Evolutionary conservation across 2,888 invertebrate species (phyloP), one percentile per base, ranked within the genome.

Genomic region (Phaedon cochleariae): DNA sequence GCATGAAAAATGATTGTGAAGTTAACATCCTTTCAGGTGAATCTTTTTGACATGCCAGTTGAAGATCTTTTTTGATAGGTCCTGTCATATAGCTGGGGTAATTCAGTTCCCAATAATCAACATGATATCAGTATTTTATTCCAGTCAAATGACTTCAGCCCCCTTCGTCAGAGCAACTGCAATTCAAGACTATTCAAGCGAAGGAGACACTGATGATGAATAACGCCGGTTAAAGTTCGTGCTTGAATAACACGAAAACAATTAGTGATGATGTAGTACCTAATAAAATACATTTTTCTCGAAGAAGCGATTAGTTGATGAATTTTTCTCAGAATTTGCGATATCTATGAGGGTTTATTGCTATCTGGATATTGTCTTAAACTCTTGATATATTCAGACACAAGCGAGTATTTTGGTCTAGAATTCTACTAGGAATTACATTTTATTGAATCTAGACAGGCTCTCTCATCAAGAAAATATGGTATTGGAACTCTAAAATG

Each of bases 121-220:
- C 15, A 12, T n/a, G n/a, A n/a, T 20, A 20, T 31, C 10, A 21
- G 45, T 17, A 63, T 59, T 65, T 71, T 67, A 64, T 83, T 82
- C 52, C 84, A 92, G 92, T 74, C 92, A 92, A 84, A 90, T 90
- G 85, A 87, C 89, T 73, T 87, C 89, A 71, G 90, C 90, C 0
- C 91, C 90, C 34, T 90, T 89, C 81, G 87, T 87, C 68, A 87
- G 90, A 77, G 88, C 88, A 71, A 84, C 87, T 70, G 85, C 87
- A 71, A 87, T 89, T 67, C 88, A 88, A 71, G 91, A 91, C 75
- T 91, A 89, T 85, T 95, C 93, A 78, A 95, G 95, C 83, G 96
- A 95, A 80, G 92, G 94, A 48, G 96, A 94, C 82, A 93, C 95
- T 37, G 96, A 96, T 84, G 96, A 96, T 81, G 96, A 97, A 87